phyloP scores from a whole-genome alignment of 2,797 vertebrate genomes.

The Garrulus glandarius region DNA sequence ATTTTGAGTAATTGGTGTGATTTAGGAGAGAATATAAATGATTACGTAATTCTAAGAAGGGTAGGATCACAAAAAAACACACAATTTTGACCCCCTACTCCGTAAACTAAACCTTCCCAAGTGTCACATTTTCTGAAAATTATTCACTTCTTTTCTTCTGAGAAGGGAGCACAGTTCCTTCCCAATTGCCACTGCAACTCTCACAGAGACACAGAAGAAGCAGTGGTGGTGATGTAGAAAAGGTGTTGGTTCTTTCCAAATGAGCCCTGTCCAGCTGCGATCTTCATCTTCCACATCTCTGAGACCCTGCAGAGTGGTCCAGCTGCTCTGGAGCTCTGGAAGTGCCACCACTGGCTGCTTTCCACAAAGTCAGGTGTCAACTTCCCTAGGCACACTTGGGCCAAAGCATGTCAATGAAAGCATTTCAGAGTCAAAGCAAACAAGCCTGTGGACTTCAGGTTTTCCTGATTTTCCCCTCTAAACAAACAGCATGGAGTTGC shows the following conservation, averaged over 20 bases:
- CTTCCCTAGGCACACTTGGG: background rate
- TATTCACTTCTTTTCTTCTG: background rate
- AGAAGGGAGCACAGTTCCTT: background rate
- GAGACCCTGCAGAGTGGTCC: background rate
- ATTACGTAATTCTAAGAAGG: background rate
- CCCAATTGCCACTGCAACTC: background rate
- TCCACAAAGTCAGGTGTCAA: background rate
- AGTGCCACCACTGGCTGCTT: background rate
- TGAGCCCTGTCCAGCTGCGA: background rate
- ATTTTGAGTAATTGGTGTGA: conserved; percentile 21
- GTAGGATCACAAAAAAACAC: background rate
- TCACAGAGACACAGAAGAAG: background rate
- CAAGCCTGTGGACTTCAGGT: background rate
- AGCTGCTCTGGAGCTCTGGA: background rate
- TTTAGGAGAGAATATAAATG: background rate
- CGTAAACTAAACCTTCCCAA: background rate
- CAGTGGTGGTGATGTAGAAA: background rate
- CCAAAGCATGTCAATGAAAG: background rate
- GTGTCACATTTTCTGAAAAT: background rate
- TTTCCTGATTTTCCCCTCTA: background rate
- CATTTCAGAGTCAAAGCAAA: background rate
- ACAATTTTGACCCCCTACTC: background rate
- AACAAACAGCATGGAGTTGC: background rate
- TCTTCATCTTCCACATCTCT: background rate
- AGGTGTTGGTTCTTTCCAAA: background rate